These are phyloP conservation scores for Sphaerodactylus townsendi DNA, from an alignment of 2,113 vertebrate species.

Conservation along the genomic window DNA sequence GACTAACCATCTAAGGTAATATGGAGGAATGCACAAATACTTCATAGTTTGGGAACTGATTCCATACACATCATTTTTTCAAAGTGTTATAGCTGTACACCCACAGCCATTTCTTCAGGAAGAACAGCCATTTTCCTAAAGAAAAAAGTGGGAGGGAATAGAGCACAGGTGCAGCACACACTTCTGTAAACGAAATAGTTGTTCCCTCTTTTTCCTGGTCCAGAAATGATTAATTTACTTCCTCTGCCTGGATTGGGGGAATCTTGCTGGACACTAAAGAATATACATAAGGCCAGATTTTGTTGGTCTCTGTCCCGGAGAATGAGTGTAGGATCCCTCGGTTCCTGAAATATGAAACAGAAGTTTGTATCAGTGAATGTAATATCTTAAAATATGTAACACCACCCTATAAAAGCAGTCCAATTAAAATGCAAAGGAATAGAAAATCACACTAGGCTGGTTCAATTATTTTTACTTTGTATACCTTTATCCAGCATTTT, in stretches of 20 bases:
- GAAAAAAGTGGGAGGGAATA: conserved; percentile 18
- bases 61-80: conserved; percentile 12
- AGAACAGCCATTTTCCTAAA: conserved; percentile 25
- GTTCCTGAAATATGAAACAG: conserved; percentile 74
- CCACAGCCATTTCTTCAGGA: conserved; percentile 21
- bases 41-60: neutral
- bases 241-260: conserved; percentile 65
- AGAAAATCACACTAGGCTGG: neutral
- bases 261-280: conserved; percentile 87
- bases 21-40: conserved; percentile 24
- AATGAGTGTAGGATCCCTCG: conserved; percentile 92
- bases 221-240: conserved; percentile 63
- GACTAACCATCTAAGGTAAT: neutral
- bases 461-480: too few species aligned
- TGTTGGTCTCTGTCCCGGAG: conserved; percentile 95
- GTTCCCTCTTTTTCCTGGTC: conserved; percentile 42
- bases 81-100: neutral
- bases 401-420: neutral
- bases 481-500: too few species aligned
- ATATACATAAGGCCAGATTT: conserved; percentile 96
- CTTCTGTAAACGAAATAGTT: conserved; percentile 24
- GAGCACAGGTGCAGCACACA: conserved; percentile 36
- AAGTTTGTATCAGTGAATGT: conserved; percentile 17
- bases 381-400: neutral
- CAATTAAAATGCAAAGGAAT: neutral